A percentile compares a stretch with the other conserved stretches of the same genome.
Conservation (phyloP, 2,113 vertebrate species). For the Lota lota region DNA sequence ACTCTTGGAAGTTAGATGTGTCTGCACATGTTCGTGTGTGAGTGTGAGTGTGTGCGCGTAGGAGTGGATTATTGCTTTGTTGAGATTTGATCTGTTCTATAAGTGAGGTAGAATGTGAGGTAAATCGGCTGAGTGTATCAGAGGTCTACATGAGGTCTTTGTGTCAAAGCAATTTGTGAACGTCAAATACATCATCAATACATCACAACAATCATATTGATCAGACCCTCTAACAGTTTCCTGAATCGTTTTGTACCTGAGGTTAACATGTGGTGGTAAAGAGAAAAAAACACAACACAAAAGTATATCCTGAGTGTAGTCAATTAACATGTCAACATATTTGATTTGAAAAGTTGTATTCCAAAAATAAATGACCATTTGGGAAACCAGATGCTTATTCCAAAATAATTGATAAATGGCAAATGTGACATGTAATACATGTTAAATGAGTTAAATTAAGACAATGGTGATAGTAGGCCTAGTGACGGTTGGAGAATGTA, state of each 20-base stretch:
- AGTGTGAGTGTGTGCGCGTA: conserved; percentile 29
- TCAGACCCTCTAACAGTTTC: conserved; percentile 58
- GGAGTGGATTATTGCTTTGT: conserved; percentile 40
- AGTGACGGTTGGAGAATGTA: not conserved
- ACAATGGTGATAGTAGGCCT: not conserved
- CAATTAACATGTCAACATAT: conserved; percentile 42
- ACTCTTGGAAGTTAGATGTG: conserved; percentile 17
- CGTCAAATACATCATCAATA: conserved; percentile 66
- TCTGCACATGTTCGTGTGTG: conserved; percentile 23
- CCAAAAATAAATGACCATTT: conserved; percentile 41
- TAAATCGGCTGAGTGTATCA: conserved; percentile 40
- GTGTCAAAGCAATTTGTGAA: conserved; percentile 67
- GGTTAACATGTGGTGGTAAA: conserved; percentile 61
- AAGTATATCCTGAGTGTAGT: conserved; percentile 64
- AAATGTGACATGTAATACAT: too few species aligned
- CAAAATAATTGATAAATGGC: not conserved
- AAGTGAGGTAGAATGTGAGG: conserved; percentile 69
- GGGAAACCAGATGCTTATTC: not conserved
- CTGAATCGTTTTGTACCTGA: conserved; percentile 72
- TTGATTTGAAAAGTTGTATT: conserved; percentile 44
- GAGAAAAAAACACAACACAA: conserved; percentile 46
- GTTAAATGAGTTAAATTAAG: not conserved
- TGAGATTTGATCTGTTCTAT: conserved; percentile 32
- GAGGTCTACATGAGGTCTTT: conserved; percentile 70
- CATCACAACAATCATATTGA: conserved; percentile 65